A percentile compares a stretch with the other conserved stretches of the same genome.
These are phyloP conservation scores for Phaedon cochleariae DNA, from an alignment of 2,888 invertebrate genomes.

Conservation along the genomic window DNA sequence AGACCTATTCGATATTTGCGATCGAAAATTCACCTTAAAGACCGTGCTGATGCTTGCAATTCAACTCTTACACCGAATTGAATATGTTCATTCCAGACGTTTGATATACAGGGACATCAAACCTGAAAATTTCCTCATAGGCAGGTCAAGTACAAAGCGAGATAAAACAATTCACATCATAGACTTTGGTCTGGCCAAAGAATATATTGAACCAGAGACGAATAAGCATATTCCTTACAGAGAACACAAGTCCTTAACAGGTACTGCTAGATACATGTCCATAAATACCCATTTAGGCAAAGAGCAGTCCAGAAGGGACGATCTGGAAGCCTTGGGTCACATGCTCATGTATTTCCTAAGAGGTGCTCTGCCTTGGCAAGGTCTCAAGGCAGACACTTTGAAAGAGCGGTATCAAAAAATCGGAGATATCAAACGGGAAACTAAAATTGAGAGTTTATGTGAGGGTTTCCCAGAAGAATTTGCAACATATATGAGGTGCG, in stretches of 20 bases:
- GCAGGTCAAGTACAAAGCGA: slow-evolving; percentile 94
- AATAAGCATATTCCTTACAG: slow-evolving; percentile 99
- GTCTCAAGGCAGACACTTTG: slow-evolving; percentile 98
- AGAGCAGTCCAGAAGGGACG: slow-evolving; percentile 99
- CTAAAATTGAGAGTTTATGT: slow-evolving; percentile 93
- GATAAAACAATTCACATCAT: slow-evolving; percentile 99
- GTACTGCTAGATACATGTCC: slow-evolving; percentile 99
- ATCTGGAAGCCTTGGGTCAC: slow-evolving; percentile 98
- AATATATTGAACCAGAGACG: slow-evolving; percentile 94
- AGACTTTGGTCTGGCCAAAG: slow-evolving; percentile 74
- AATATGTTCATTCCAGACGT: slow-evolving; percentile 98
- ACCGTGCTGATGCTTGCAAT: slow-evolving; percentile 70
- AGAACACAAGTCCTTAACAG: slow-evolving; percentile 99
- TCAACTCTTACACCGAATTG: slow-evolving; percentile 90
- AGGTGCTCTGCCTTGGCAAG: slow-evolving; percentile 99
- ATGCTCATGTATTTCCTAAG: slow-evolving; percentile 99
- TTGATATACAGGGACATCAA: slow-evolving; percentile 99
- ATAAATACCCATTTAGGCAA: slow-evolving; percentile 99
- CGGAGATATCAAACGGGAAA: slow-evolving; percentile 98
- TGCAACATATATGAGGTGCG: slow-evolving; percentile 96
- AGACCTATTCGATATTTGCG: slow-evolving; percentile 76
- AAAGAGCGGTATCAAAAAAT: slow-evolving; percentile 99
- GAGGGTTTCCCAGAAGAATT: slow-evolving; percentile 91
- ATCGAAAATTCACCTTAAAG: slow-evolving; percentile 68
- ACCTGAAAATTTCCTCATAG: slow-evolving; percentile 99